A percentile compares a stretch with the other conserved stretches of the same genome.
phyloP scores from a whole-genome alignment of 2,113 vertebrate species.

The Epinephelus moara region DNA sequence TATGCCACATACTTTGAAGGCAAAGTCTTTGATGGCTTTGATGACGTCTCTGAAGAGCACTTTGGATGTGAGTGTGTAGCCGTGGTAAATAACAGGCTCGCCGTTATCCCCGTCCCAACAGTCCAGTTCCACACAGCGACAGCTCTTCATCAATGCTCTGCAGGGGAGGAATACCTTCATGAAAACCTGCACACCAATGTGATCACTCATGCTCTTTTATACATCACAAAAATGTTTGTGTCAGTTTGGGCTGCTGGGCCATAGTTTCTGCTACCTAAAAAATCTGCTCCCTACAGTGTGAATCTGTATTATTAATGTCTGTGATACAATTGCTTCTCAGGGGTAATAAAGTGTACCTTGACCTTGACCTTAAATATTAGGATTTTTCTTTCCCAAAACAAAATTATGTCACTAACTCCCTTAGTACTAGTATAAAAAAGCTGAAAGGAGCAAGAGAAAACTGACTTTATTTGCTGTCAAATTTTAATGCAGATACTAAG shows the following conservation, averaged over 20 bases:
- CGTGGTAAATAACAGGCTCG: slow-evolving; percentile 95
- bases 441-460: not conserved
- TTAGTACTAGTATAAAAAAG: not conserved
- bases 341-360: too few species aligned
- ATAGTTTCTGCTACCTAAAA: too few species aligned
- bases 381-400: not conserved
- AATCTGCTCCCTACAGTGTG: too few species aligned
- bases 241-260: not conserved
- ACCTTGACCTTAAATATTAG: too few species aligned
- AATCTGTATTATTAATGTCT: too few species aligned
- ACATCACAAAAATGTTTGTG: not conserved
- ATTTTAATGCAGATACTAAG: too few species aligned
- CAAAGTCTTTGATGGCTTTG: slow-evolving; percentile 92
- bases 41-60: slow-evolving; percentile 95
- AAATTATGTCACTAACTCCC: not conserved
- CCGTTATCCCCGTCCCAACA: slow-evolving; percentile 94
- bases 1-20: slow-evolving; percentile 90
- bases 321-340: too few species aligned
- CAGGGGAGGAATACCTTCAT: not conserved
- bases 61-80: slow-evolving; percentile 97
- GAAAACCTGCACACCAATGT: not conserved
- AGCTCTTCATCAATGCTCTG: slow-evolving; percentile 95
- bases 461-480: too few species aligned
- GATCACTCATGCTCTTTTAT: not conserved
- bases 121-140: slow-evolving; percentile 96